Conservation (phyloP, 53 echinoderm and acorn worm genomes). For the Holothuria scabra region DNA sequence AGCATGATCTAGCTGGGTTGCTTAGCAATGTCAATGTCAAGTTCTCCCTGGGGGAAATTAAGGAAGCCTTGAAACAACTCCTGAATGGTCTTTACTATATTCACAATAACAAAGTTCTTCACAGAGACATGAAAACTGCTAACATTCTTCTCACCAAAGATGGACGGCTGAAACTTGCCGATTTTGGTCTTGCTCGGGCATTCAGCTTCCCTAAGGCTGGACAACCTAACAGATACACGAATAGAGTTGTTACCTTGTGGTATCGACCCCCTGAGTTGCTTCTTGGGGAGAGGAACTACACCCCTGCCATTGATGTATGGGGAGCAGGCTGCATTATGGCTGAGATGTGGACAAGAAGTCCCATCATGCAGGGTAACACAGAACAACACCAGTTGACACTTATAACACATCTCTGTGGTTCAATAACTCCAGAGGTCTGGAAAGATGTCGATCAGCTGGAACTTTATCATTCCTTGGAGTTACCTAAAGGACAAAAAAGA, state of each 20-base stretch:
- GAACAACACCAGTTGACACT: slow-evolving; percentile 97
- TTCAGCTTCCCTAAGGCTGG: slow-evolving; percentile 90
- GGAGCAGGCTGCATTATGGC: slow-evolving; percentile 98
- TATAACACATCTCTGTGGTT: slow-evolving; percentile 90
- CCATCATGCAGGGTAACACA: slow-evolving; percentile 99
- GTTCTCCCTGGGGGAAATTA: slow-evolving; percentile 93
- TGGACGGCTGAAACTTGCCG: slow-evolving; percentile 83
- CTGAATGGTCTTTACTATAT: slow-evolving; percentile 91
- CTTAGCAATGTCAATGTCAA: slow-evolving; percentile 92
- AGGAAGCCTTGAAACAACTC: slow-evolving; percentile 86
- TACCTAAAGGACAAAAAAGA: slow-evolving; percentile 88
- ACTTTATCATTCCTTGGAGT: slow-evolving; percentile 82
- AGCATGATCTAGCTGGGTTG: slow-evolving; percentile 96
- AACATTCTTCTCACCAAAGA: slow-evolving; percentile 94
- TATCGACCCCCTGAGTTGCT: slow-evolving; percentile 95
- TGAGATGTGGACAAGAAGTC: slow-evolving; percentile 98
- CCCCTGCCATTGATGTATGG: slow-evolving; percentile 93
- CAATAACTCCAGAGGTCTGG: slow-evolving; percentile 85
- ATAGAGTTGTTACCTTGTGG: slow-evolving; percentile 95
- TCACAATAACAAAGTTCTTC: slow-evolving; percentile 88
- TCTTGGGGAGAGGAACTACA: slow-evolving; percentile 93
- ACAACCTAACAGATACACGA: slow-evolving; percentile 83
- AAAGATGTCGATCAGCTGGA: slow-evolving; percentile 84
- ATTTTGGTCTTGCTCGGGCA: slow-evolving; percentile 92
- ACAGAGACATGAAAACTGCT: slow-evolving; percentile 97